A percentile compares a stretch with the other conserved stretches of the same genome.
These are phyloP conservation scores for Formicarius rufipectus DNA, from an alignment of 2,113 vertebrate genomes.

Conservation along the genomic window DNA sequence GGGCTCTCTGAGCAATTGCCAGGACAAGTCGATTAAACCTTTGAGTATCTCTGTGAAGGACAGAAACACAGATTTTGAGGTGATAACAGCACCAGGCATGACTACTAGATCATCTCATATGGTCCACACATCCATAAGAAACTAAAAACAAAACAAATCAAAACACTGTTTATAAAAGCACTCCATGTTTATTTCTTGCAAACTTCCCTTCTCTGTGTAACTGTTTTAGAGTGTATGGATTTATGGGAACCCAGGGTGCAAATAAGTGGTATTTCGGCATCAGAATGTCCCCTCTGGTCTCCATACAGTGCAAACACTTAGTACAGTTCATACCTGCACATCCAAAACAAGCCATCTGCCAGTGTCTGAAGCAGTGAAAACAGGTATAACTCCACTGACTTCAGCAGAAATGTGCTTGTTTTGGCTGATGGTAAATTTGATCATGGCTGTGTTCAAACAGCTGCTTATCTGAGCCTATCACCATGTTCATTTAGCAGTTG, in stretches of 20 bases:
- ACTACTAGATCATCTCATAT: neutral
- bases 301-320: neutral
- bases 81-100: neutral
- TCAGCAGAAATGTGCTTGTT: neutral
- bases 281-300: neutral
- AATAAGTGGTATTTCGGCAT: neutral
- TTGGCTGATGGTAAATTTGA: neutral
- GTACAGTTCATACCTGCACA: neutral
- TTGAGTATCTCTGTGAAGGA: neutral
- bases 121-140: neutral
- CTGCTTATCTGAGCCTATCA: neutral
- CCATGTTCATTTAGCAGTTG: neutral
- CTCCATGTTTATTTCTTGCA: neutral
- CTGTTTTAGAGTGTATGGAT: rapidly evolving
- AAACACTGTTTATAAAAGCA: neutral
- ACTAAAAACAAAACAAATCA: neutral
- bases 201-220: neutral
- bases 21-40: neutral
- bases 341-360: neutral
- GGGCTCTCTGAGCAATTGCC: neutral
- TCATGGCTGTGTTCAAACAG: neutral
- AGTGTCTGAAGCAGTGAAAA: neutral
- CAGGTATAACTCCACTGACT: neutral
- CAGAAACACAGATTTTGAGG: neutral
- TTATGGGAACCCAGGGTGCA: rapidly evolving